phyloP scores from a whole-genome alignment of 2,888 invertebrate species.

The Rugalucina vietnamica region DNA sequence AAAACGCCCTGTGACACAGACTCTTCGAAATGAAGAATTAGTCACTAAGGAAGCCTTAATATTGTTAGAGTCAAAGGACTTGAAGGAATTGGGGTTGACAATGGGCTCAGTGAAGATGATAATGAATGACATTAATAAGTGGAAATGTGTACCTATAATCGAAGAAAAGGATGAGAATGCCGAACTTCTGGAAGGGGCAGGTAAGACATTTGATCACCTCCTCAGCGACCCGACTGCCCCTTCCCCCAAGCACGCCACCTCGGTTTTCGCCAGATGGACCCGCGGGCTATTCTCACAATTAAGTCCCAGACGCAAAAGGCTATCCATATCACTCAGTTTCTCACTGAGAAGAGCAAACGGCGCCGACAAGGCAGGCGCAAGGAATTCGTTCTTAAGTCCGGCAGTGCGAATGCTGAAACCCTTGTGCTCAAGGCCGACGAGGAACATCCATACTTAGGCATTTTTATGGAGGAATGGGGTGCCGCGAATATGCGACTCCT shows the following conservation, averaged over 20 bases:
- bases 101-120: background rate
- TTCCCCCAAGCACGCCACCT: background rate
- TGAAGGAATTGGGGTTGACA: background rate
- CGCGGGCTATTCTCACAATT: background rate
- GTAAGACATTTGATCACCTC: background rate
- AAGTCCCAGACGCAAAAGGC: background rate
- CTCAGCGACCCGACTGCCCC: background rate
- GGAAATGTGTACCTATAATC: background rate
- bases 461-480: conserved; percentile 29
- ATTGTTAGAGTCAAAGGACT: background rate
- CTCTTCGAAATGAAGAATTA: background rate
- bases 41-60: background rate
- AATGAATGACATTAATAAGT: background rate
- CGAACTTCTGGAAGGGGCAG: background rate
- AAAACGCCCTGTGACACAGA: background rate
- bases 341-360: conserved; percentile 39
- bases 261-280: background rate
- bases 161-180: background rate
- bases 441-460: conserved; percentile 23
- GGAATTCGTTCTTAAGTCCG: conserved; percentile 11
- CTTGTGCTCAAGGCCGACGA: conserved; percentile 19
- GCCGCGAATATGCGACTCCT: conserved; percentile 41
- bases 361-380: conserved; percentile 39
- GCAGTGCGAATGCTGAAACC: background rate
- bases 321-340: conserved; percentile 14